Evolutionary conservation across 2,113 vertebrate species (phyloP).

Genomic region (Equus quagga): DNA sequence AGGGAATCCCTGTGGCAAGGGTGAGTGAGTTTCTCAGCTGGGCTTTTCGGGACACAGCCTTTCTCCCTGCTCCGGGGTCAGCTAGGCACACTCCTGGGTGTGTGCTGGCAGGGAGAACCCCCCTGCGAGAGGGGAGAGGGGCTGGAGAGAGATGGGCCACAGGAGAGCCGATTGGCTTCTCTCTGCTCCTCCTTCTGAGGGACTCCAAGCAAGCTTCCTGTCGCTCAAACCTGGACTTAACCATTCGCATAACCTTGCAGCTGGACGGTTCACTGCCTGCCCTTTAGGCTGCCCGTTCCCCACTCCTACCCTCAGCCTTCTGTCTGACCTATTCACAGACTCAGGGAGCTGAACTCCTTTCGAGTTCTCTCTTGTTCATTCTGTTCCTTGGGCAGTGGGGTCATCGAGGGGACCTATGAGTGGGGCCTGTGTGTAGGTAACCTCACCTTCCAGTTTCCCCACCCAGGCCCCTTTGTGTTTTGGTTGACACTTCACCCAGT

Average conservation of each 20-base stretch:
- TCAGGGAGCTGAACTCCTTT: not conserved
- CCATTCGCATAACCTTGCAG: not conserved
- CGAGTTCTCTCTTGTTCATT: not conserved
- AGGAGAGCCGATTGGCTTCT: not conserved
- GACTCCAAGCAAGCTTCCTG: not conserved
- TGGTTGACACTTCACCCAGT: not conserved
- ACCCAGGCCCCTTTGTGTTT: not conserved
- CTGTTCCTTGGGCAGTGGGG: not conserved
- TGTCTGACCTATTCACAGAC: not conserved
- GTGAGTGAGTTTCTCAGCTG: conserved; percentile 67
- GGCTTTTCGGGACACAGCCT: not conserved
- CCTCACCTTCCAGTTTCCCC: not conserved
- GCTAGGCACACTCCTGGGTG: not conserved
- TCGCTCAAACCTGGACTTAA: not conserved
- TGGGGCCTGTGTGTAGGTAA: not conserved
- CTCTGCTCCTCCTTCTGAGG: not conserved
- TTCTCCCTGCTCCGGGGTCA: not conserved
- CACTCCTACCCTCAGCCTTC: not conserved
- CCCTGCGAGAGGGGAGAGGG: too few species aligned
- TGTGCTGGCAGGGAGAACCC: not conserved
- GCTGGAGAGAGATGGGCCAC: not conserved
- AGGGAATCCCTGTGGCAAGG: not conserved
- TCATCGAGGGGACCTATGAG: not conserved
- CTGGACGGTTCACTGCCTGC: not conserved
- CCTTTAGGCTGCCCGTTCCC: not conserved